A percentile compares a stretch with the other conserved stretches of the same genome.
Conservation (phyloP, 2,797 vertebrate species). For the Anguilla anguilla region DNA sequence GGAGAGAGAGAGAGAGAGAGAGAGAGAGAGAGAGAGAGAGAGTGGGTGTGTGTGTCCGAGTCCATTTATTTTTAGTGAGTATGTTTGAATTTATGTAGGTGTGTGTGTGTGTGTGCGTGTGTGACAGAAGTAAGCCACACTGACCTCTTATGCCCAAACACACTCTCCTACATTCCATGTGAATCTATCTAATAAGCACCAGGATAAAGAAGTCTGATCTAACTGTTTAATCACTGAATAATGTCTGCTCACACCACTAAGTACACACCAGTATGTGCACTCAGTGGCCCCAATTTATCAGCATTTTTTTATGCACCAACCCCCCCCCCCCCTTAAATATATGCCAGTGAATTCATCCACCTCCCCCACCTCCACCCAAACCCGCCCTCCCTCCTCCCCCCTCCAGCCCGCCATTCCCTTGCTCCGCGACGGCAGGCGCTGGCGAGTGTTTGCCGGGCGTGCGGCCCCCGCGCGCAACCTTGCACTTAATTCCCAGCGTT, state of each 20-base stretch:
- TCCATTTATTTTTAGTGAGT: slow-evolving; percentile 1
- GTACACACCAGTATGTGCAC: not conserved
- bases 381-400: not conserved
- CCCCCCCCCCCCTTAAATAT: not conserved
- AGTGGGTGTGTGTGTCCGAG: slow-evolving; percentile 33
- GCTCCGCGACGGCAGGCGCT: slow-evolving; percentile 44
- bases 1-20: slow-evolving; percentile 22
- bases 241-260: not conserved
- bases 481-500: slow-evolving; percentile 45
- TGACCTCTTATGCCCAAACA: not conserved
- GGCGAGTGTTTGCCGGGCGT: slow-evolving; percentile 27
- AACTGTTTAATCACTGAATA: not conserved
- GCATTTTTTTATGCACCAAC: not conserved
- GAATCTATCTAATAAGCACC: not conserved
- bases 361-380: not conserved
- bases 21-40: slow-evolving; percentile 24
- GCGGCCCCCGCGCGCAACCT: not conserved
- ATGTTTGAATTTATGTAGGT: slow-evolving; percentile 20
- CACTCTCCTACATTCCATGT: not conserved
- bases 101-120: not conserved
- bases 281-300: not conserved
- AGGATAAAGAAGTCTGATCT: not conserved
- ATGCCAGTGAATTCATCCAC: not conserved
- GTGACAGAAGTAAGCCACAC: not conserved
- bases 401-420: slow-evolving; percentile 30